These are phyloP conservation scores for Halocynthia aurantium DNA, from an alignment of 23 tunicate species.

Conservation along the genomic window DNA sequence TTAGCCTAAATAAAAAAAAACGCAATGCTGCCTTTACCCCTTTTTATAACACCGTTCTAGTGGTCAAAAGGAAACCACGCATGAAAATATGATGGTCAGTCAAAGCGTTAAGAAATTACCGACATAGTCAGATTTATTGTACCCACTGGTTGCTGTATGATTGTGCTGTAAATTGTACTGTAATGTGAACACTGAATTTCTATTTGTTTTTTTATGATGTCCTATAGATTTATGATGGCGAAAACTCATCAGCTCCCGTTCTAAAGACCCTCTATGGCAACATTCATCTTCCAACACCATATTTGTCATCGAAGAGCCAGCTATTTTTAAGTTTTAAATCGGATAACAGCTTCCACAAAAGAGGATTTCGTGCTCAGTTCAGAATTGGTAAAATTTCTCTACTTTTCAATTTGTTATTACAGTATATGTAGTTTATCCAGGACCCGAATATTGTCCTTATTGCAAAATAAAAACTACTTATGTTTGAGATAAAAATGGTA, in stretches of 20 bases:
- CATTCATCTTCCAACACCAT: background rate
- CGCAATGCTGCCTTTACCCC: too few relatives aligned
- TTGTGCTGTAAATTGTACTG: too few relatives aligned
- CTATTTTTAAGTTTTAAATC: background rate
- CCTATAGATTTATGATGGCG: background rate
- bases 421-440: too few relatives aligned
- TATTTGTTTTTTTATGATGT: background rate
- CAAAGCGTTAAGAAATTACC: too few relatives aligned
- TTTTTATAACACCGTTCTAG: too few relatives aligned
- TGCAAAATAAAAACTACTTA: background rate
- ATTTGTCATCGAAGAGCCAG: background rate
- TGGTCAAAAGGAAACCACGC: too few relatives aligned
- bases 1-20: too few relatives aligned
- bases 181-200: too few relatives aligned
- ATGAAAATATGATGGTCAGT: background rate
- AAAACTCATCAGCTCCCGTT: background rate
- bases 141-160: too few relatives aligned
- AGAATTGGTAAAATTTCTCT: background rate
- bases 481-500: background rate
- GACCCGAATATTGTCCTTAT: too few relatives aligned
- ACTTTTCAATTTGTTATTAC: too few relatives aligned
- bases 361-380: slow-evolving; percentile 6
- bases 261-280: background rate
- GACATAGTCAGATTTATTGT: too few relatives aligned
- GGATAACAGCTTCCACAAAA: background rate